Percentiles rank a stretch among this genome's conserved stretches.
Evolutionary conservation across 2,797 vertebrate species (phyloP).

Genomic region (Xenentodon cancila): DNA sequence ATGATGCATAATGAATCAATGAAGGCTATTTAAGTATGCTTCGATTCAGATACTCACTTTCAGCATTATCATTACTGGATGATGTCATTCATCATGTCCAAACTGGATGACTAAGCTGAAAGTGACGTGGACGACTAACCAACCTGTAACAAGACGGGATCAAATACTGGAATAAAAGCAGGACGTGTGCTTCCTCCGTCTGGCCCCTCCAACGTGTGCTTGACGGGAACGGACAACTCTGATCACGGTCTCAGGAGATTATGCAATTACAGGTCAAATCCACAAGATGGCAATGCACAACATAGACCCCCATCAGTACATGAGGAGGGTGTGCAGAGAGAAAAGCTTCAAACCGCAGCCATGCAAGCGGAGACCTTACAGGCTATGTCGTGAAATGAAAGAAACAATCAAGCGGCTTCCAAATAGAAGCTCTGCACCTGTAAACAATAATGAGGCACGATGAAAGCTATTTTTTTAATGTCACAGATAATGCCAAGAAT

Average conservation of each 20-base stretch:
- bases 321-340: conserved; percentile 3
- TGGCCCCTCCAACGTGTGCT: neutral
- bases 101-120: too few relatives aligned
- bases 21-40: too few relatives aligned
- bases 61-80: neutral
- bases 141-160: too few relatives aligned
- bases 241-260: neutral
- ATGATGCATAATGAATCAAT: too few relatives aligned
- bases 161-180: too few relatives aligned
- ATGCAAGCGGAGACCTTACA: conserved; percentile 30
- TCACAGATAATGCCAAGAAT: conserved; percentile 47
- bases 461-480: conserved; percentile 54
- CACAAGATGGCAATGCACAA: conserved; percentile 67
- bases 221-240: neutral
- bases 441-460: conserved; percentile 49
- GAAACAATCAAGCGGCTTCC: conserved; percentile 31
- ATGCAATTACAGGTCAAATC: conserved; percentile 47
- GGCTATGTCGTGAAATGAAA: conserved; percentile 46
- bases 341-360: neutral
- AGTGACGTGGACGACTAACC: too few relatives aligned
- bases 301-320: conserved; percentile 11
- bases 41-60: too few relatives aligned
- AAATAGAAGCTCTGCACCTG: conserved; percentile 54
- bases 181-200: neutral
- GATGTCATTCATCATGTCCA: neutral